A percentile compares a stretch with the other conserved stretches of the same genome.
These are phyloP conservation scores for Pollimyrus isidori DNA, from an alignment of 2,113 vertebrate species.

Conservation along the genomic window DNA sequence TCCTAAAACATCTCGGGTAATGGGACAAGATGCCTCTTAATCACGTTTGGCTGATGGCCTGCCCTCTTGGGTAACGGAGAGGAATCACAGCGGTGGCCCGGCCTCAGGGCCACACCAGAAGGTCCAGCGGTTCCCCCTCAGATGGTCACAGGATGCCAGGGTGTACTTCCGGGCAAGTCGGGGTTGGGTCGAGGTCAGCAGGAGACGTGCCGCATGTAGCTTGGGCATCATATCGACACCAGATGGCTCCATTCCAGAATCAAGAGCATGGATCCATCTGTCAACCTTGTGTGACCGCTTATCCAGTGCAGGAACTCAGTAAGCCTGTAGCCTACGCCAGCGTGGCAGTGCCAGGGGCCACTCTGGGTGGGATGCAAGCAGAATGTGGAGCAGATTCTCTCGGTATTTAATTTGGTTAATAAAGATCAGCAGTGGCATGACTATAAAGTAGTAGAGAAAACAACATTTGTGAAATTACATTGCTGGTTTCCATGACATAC, in stretches of 20 bases:
- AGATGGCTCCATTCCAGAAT: background rate
- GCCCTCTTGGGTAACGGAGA: background rate
- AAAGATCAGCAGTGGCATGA: background rate
- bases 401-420: background rate
- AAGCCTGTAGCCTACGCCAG: background rate
- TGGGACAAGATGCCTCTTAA: background rate
- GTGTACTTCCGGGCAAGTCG: background rate
- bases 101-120: background rate
- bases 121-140: background rate
- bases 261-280: background rate
- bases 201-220: background rate
- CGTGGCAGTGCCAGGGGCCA: background rate
- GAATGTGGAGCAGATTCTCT: background rate
- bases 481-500: background rate
- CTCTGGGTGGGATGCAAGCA: background rate
- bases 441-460: background rate
- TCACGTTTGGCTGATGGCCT: background rate
- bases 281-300: background rate
- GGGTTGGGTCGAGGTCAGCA: background rate
- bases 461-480: slow-evolving; percentile 1
- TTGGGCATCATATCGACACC: background rate
- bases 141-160: background rate
- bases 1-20: background rate
- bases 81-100: background rate
- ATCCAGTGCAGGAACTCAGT: background rate